These are phyloP conservation scores for Drosophila formosana DNA, from an alignment of 2,888 invertebrate species.

Conservation along the genomic window DNA sequence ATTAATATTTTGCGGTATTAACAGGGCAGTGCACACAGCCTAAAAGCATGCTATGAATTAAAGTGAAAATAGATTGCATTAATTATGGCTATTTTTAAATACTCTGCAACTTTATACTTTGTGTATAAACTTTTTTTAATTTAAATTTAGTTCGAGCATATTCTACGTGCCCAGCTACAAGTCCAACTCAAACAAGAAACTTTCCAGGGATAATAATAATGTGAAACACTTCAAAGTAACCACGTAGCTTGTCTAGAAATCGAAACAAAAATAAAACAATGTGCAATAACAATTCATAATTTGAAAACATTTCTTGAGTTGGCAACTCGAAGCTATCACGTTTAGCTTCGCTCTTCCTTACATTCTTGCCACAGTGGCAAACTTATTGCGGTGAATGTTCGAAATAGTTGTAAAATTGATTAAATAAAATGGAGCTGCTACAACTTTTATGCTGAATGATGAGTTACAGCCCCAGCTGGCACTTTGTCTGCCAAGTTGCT, in stretches of 20 bases:
- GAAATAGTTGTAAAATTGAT: conserved; percentile 47
- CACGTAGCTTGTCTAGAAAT: not conserved
- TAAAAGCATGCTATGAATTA: conserved; percentile 1
- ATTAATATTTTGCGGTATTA: too few species aligned
- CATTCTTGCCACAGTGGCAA: conserved; percentile 8
- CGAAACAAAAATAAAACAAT: not conserved
- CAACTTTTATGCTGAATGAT: conserved; percentile 49
- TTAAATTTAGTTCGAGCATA: not conserved
- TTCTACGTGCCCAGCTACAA: not conserved
- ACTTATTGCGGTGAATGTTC: conserved; percentile 46
- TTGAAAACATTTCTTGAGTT: conserved; percentile 13
- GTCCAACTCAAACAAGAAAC: not conserved
- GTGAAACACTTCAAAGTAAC: not conserved
- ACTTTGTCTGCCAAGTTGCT: conserved; percentile 44
- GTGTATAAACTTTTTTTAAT: not conserved
- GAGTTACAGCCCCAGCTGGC: conserved; percentile 9
- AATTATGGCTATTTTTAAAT: not conserved
- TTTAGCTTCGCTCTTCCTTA: not conserved
- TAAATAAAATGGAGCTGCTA: conserved; percentile 35
- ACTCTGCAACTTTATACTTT: not conserved
- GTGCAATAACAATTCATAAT: conserved; percentile 8
- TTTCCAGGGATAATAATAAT: conserved; percentile 3
- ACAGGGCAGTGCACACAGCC: not conserved
- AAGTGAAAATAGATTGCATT: not conserved
- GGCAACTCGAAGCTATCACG: conserved; percentile 5